Percentiles rank a stretch among this genome's conserved stretches.
phyloP scores from a whole-genome alignment of 2,888 invertebrate genomes.

The Brachyopa scutellaris region DNA sequence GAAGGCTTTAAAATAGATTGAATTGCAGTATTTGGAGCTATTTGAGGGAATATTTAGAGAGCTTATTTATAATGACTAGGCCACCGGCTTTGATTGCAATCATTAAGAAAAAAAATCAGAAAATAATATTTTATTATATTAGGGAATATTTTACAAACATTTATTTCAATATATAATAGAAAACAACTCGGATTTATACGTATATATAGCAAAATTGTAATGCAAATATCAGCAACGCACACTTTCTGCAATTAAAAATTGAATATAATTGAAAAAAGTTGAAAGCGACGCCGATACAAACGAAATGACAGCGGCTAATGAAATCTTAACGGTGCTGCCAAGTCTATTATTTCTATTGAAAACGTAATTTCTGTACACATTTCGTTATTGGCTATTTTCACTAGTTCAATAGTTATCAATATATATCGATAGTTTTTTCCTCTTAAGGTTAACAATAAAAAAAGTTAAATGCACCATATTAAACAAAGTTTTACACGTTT shows the following conservation, averaged over 20 bases:
- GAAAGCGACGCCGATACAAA: neutral
- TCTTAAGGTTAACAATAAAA: too few relatives aligned
- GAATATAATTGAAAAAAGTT: slow-evolving; percentile 15
- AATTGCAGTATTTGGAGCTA: neutral
- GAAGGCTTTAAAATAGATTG: neutral
- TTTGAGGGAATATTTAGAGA: neutral
- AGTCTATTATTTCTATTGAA: neutral
- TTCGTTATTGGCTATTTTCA: too few relatives aligned
- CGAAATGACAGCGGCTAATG: neutral
- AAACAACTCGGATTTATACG: slow-evolving; percentile 10
- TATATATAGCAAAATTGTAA: slow-evolving; percentile 15
- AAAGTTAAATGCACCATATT: too few relatives aligned
- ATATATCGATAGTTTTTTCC: too few relatives aligned
- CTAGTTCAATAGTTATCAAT: too few relatives aligned
- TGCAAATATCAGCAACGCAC: slow-evolving; percentile 2
- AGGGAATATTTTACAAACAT: neutral
- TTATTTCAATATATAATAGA: slow-evolving; percentile 35
- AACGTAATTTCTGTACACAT: too few relatives aligned
- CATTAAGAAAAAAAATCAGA: slow-evolving; percentile 2
- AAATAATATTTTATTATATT: neutral
- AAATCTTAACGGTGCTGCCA: slow-evolving; percentile 2
- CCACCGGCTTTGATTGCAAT: neutral
- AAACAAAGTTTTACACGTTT: too few relatives aligned
- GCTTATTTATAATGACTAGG: neutral
- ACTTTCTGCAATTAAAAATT: neutral